Evolutionary conservation across 2,113 vertebrate genomes (phyloP), one percentile per base, ranked within the genome.

Genomic region (Apeltes quadracus): DNA sequence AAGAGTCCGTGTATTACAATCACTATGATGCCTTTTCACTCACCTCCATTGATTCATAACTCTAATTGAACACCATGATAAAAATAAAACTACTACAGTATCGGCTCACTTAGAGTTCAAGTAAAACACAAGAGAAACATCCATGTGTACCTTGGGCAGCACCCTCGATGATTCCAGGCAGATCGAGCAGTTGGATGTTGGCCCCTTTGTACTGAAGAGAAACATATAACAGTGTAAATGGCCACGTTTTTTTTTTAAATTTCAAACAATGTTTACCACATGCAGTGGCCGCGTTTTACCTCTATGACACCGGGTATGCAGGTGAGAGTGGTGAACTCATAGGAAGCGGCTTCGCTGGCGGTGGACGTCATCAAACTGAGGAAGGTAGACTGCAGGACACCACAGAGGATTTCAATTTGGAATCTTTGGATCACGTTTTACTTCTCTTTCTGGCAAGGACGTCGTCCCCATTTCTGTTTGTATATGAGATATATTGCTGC

Each of bases 261-360:
- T 25, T 53, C 16, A 48, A 53, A 53, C 50, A 56, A 5, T 1
- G 15, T 44, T 72, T 27, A 41, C 16, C 2, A 46, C 9, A 20
- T 4, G 16, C 20, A 0, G 1, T 8, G 15, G 20, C 50, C 57
- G 55, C n/a, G 8, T 16, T 43, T 27, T 76, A 99, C 98, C 87
- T 97, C 95, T 68, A 99, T 98, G 84, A 99, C 98, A n/a, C 98
- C 98, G 0, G 98, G 98, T 87, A 99, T 99, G 65, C 98, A 99
- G 0, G 98, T 99, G 87, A 99, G 91, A 1, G 98, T 99, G 1
- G 98, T 99, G 87, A 99, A 99, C 86, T 99, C 98, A 0, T 99
- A 99, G 0, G 96, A 98, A 0, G 98, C 98, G 0, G 96, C 96
- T 89, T 99, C 98, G 0, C 98, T 99, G 89, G 95, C 97, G 0